These are phyloP conservation scores for Microcebus griseorufus DNA, from an alignment of 2,113 vertebrate genomes.

Conservation along the genomic window DNA sequence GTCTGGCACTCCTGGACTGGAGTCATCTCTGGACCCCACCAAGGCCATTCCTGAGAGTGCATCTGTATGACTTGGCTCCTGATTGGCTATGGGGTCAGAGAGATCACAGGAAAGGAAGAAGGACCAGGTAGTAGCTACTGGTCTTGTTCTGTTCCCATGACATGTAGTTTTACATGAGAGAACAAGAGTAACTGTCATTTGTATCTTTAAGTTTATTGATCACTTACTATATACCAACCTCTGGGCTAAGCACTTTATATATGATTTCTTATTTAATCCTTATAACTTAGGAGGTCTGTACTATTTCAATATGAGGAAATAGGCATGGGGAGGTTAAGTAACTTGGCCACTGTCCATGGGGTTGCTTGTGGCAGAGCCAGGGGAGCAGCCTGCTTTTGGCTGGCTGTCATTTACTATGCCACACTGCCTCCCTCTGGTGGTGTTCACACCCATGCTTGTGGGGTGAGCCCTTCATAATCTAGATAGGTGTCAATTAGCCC, in stretches of 20 bases:
- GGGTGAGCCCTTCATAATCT: not conserved
- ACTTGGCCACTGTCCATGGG: too few relatives aligned
- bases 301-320: not conserved
- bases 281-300: not conserved
- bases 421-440: not conserved
- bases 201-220: not conserved
- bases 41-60: not conserved
- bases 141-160: not conserved
- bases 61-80: not conserved
- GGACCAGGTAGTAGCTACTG: not conserved
- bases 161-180: not conserved
- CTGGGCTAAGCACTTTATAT: not conserved
- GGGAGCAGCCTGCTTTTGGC: not conserved
- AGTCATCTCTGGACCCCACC: not conserved
- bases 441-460: not conserved
- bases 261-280: not conserved
- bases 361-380: not conserved
- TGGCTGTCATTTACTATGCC: not conserved
- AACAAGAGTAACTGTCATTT: not conserved
- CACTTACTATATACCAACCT: not conserved
- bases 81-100: not conserved
- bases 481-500: not conserved
- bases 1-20: not conserved
- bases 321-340: not conserved
- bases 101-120: not conserved